Conservation (phyloP, 2,797 vertebrate genomes). For the Crenuchus spilurus region DNA sequence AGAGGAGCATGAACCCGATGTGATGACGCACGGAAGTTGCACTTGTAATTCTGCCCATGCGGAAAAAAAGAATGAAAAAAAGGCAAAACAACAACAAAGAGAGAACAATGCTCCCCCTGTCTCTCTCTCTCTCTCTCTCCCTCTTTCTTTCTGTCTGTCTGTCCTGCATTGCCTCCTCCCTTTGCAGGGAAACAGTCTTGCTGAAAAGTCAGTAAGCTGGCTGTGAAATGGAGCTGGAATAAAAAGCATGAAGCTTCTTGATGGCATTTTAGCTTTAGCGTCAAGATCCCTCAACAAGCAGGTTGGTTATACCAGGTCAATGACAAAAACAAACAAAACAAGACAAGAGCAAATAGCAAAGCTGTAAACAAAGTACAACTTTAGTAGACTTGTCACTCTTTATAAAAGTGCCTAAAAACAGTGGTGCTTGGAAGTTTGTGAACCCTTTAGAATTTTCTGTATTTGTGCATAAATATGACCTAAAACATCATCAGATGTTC, state of each 20-base stretch:
- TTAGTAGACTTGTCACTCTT: conserved; percentile 13
- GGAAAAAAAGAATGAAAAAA: conserved; percentile 44
- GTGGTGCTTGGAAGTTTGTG: too few relatives aligned
- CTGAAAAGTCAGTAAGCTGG: conserved; percentile 10
- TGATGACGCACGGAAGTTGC: conserved; percentile 59
- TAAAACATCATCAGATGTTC: too few relatives aligned
- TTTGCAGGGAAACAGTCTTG: conserved; percentile 19
- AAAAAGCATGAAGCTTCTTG: conserved; percentile 28
- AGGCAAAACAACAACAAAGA: conserved; percentile 52
- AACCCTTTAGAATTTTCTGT: too few relatives aligned
- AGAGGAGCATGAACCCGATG: conserved; percentile 56
- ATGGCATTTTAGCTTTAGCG: conserved; percentile 23
- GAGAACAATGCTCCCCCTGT: conserved; percentile 26
- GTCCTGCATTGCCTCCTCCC: conserved; percentile 4
- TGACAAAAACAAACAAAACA: conserved; percentile 19
- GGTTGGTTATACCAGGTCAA: conserved; percentile 18
- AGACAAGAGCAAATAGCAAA: not conserved
- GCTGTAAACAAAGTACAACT: conserved; percentile 17
- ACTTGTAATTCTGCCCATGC: conserved; percentile 59
- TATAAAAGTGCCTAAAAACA: not conserved
- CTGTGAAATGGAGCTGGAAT: conserved; percentile 9
- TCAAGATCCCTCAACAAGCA: conserved; percentile 30
- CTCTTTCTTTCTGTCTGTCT: conserved; percentile 8
- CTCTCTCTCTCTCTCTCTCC: conserved; percentile 11
- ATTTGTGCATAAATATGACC: too few relatives aligned